Evolutionary conservation across 2,888 invertebrate genomes (phyloP).

Genomic region (Euzetes globulus): DNA sequence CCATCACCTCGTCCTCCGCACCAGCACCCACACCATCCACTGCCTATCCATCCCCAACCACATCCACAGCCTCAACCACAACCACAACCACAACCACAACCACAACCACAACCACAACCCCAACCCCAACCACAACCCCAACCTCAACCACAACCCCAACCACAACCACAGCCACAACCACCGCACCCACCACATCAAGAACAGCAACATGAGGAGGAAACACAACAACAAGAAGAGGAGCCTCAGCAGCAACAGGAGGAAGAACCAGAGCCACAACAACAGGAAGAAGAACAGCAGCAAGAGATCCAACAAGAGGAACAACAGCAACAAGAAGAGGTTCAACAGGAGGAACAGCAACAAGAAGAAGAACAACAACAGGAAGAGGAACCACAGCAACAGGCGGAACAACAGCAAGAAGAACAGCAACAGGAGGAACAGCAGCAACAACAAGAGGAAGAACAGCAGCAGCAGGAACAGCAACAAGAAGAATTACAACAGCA

Average conservation of each 20-base stretch:
- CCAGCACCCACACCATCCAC: neutral
- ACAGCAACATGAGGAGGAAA: neutral
- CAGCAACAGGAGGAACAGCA: neutral
- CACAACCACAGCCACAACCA: neutral
- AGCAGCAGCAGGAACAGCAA: slow-evolving; percentile 11
- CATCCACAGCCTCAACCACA: neutral
- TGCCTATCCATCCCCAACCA: neutral
- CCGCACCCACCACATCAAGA: neutral
- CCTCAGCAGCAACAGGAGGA: neutral
- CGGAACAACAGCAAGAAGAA: neutral
- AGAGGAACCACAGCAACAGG: neutral
- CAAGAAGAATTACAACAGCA: neutral
- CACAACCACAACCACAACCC: neutral
- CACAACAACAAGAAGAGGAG: neutral
- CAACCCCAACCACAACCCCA: neutral
- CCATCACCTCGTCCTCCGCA: neutral
- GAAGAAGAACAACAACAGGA: neutral
- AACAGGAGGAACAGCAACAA: neutral
- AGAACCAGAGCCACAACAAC: neutral
- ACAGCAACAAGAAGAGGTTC: neutral
- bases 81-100: neutral
- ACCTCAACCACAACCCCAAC: neutral
- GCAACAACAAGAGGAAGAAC: neutral
- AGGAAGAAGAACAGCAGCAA: neutral
- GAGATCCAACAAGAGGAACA: neutral